Percentiles rank a stretch among this genome's conserved stretches.
These are phyloP conservation scores for Sturnus vulgaris DNA, from an alignment of 2,113 vertebrate species.

Conservation along the genomic window DNA sequence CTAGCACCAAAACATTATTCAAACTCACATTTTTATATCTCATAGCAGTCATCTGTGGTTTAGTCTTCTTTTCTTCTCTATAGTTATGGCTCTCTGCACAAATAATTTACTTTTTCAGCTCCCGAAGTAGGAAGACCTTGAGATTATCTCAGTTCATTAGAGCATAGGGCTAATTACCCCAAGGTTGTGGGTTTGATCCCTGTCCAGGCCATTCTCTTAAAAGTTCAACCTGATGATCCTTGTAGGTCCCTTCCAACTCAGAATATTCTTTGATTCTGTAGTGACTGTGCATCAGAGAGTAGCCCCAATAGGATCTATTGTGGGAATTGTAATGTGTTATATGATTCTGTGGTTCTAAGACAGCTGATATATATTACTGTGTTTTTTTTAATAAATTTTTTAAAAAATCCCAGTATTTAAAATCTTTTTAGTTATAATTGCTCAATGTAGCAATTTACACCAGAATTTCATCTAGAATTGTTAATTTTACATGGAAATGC, in stretches of 20 bases:
- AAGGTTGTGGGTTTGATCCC: not conserved
- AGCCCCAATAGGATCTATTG: not conserved
- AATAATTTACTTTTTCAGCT: not conserved
- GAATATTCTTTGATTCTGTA: not conserved
- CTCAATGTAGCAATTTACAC: not conserved
- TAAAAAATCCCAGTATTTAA: accelerated
- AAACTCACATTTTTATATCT: not conserved
- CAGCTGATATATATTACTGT: not conserved
- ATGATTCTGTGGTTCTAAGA: not conserved
- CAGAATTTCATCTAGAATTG: not conserved
- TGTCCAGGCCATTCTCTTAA: not conserved
- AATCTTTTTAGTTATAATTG: not conserved
- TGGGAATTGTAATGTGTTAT: not conserved
- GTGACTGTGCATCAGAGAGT: not conserved
- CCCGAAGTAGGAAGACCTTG: not conserved
- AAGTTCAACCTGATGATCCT: not conserved
- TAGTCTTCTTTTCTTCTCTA: not conserved
- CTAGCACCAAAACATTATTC: not conserved
- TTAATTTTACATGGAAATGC: not conserved
- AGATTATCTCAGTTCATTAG: not conserved
- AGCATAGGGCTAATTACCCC: not conserved
- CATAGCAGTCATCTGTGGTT: not conserved
- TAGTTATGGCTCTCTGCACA: not conserved
- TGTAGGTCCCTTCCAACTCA: not conserved
- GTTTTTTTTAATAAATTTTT: not conserved